These are phyloP conservation scores for Carabus problematicus DNA, from an alignment of 2,888 invertebrate genomes.

Conservation along the genomic window DNA sequence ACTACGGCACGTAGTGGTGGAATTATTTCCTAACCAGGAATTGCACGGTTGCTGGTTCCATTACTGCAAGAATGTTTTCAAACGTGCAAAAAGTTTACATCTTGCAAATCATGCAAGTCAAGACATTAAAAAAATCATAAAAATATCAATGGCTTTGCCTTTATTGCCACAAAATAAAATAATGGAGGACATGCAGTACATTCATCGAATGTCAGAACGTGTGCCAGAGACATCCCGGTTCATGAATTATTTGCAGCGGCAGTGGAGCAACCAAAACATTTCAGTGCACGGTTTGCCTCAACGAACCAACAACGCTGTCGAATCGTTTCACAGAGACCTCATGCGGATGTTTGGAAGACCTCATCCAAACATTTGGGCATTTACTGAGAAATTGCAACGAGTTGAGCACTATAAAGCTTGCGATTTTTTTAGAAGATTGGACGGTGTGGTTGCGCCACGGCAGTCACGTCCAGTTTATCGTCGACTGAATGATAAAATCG, in stretches of 20 bases:
- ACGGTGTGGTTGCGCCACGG: slow-evolving; percentile 2
- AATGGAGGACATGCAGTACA: not conserved
- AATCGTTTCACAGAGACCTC: slow-evolving; percentile 9
- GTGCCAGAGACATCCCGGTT: not conserved
- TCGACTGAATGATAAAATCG: not conserved
- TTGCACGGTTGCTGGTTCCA: slow-evolving; percentile 19
- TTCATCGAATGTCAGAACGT: not conserved
- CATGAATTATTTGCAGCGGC: slow-evolving; percentile 11
- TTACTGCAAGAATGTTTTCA: slow-evolving; percentile 1
- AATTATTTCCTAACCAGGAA: too few species aligned
- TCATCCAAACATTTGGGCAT: slow-evolving; percentile 17
- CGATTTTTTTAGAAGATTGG: not conserved
- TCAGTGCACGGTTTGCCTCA: slow-evolving; percentile 7
- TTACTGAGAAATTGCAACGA: slow-evolving; percentile 1
- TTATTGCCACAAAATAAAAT: slow-evolving; percentile 1
- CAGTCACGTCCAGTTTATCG: slow-evolving; percentile 2
- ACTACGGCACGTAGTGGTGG: too few species aligned
- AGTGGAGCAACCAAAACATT: slow-evolving; percentile 2
- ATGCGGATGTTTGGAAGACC: slow-evolving; percentile 3
- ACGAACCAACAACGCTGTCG: slow-evolving; percentile 21
- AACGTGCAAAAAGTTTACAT: slow-evolving; percentile 4
- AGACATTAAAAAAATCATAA: not conserved
- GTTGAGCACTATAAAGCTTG: not conserved
- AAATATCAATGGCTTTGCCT: slow-evolving; percentile 9
- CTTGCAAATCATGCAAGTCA: not conserved